A percentile compares a stretch with the other conserved stretches of the same genome.
Evolutionary conservation across 2,888 invertebrate genomes (phyloP).

Genomic region (Limnephilus rhombicus): DNA sequence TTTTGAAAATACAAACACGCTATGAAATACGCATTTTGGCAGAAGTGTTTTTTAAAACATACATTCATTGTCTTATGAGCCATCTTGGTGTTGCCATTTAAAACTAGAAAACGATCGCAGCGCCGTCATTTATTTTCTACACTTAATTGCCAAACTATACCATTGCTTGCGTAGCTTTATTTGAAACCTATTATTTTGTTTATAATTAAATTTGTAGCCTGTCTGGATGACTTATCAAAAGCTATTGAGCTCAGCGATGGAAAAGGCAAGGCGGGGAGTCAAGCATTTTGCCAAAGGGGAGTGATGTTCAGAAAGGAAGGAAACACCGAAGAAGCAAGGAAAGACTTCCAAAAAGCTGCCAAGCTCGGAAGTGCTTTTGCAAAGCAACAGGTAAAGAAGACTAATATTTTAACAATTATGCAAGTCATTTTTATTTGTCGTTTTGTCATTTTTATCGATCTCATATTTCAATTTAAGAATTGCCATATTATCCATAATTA

Average conservation of each 20-base stretch:
- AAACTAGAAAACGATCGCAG: no score
- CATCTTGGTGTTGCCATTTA: no score
- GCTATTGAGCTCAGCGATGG: constrained; percentile 83
- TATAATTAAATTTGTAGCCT: constrained; percentile 52
- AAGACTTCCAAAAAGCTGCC: constrained; percentile 88
- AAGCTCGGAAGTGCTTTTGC: constrained; percentile 92
- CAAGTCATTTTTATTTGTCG: no score
- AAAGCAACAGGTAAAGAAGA: constrained; percentile 83
- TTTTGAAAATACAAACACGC: no score
- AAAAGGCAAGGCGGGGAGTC: constrained; percentile 82
- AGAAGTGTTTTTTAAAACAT: no score
- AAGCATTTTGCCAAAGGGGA: constrained; percentile 91
- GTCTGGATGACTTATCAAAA: constrained; percentile 85
- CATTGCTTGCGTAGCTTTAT: neutral
- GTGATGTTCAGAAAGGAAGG: constrained; percentile 85
- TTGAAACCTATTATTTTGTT: neutral
- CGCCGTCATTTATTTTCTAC: no score
- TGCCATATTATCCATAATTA: no score
- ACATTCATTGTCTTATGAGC: no score
- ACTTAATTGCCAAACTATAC: no score
- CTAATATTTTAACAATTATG: neutral
- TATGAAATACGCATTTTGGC: no score
- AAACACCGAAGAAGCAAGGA: constrained; percentile 82
- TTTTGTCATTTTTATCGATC: no score
- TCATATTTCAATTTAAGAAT: no score